A percentile compares a stretch with the other conserved stretches of the same genome.
Conservation (phyloP, 2,113 vertebrate genomes). For the Phasianus colchicus region DNA sequence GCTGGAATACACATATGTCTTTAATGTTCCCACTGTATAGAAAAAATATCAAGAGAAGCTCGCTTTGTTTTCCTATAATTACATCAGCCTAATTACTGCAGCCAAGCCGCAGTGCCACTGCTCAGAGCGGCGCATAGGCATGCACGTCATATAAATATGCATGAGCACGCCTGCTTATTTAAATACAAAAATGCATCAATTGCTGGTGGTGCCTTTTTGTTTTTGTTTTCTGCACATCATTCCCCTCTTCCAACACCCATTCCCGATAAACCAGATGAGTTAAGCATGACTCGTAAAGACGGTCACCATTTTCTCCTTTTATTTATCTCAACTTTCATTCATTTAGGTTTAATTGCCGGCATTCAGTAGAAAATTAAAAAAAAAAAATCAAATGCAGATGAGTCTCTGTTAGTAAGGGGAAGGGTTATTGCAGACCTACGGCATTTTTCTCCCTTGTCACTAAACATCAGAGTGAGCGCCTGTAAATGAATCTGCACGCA, state of each 20-base stretch:
- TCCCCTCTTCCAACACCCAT: background rate
- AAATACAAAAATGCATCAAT: slow-evolving; percentile 76
- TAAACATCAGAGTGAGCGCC: slow-evolving; percentile 37
- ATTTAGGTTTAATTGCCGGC: slow-evolving; percentile 10
- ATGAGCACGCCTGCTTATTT: slow-evolving; percentile 75
- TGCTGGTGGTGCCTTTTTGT: slow-evolving; percentile 53
- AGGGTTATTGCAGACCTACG: slow-evolving; percentile 59
- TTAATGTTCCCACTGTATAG: slow-evolving; percentile 74
- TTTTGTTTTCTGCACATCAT: slow-evolving; percentile 33
- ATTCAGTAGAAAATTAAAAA: background rate
- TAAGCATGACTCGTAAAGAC: slow-evolving; percentile 2
- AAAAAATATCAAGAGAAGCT: slow-evolving; percentile 37
- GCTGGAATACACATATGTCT: slow-evolving; percentile 74
- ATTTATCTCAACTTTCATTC: slow-evolving; percentile 37
- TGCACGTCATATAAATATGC: slow-evolving; percentile 78
- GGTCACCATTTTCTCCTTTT: slow-evolving; percentile 40
- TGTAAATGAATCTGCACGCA: slow-evolving; percentile 36
- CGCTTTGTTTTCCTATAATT: slow-evolving; percentile 76
- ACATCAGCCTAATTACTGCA: slow-evolving; percentile 78
- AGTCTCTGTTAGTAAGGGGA: slow-evolving; percentile 50
- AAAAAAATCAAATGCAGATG: slow-evolving; percentile 15
- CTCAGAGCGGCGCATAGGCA: slow-evolving; percentile 61
- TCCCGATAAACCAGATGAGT: slow-evolving; percentile 34
- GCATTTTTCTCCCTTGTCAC: slow-evolving; percentile 61
- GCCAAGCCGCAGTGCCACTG: slow-evolving; percentile 55